Conservation (phyloP, 2,888 invertebrate species). For the Torymus tubicola region DNA sequence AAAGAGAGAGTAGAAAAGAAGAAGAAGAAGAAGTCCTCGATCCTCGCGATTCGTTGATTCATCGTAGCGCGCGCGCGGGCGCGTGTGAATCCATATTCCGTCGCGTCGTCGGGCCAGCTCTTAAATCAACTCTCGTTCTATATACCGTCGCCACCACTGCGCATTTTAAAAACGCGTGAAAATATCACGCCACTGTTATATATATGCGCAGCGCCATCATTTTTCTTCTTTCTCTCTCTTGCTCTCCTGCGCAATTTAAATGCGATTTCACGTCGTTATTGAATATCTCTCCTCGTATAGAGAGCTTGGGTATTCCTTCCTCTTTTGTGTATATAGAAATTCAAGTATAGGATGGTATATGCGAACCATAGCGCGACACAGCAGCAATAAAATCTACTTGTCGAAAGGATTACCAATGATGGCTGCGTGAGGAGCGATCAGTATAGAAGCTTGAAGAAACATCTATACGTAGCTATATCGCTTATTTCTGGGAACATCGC, state of each 20-base stretch:
- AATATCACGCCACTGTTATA: too few relatives aligned
- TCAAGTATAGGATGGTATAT: too few relatives aligned
- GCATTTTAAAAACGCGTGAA: not conserved
- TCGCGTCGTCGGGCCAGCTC: not conserved
- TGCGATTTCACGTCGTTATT: conserved; percentile 34
- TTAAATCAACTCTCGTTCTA: conserved; percentile 44
- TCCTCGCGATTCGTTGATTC: not conserved
- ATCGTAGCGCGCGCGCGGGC: not conserved
- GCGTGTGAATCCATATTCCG: too few relatives aligned
- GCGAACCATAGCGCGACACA: not conserved
- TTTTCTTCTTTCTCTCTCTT: too few relatives aligned
- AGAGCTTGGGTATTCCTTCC: too few relatives aligned
- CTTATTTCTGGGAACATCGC: too few relatives aligned
- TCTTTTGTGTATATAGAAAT: too few relatives aligned
- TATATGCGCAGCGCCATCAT: not conserved
- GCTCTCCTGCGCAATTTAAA: conserved; percentile 30
- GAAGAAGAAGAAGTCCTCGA: not conserved
- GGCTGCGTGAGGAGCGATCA: conserved; percentile 16
- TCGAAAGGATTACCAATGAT: not conserved
- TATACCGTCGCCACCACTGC: too few relatives aligned
- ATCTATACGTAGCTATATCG: too few relatives aligned
- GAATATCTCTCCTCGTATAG: conserved; percentile 27
- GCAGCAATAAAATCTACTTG: conserved; percentile 30
- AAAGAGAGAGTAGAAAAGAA: not conserved
- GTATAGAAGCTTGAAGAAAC: too few relatives aligned